These are phyloP conservation scores for Belonocnema kinseyi DNA, from an alignment of 1,140 invertebrate genomes.

Conservation along the genomic window DNA sequence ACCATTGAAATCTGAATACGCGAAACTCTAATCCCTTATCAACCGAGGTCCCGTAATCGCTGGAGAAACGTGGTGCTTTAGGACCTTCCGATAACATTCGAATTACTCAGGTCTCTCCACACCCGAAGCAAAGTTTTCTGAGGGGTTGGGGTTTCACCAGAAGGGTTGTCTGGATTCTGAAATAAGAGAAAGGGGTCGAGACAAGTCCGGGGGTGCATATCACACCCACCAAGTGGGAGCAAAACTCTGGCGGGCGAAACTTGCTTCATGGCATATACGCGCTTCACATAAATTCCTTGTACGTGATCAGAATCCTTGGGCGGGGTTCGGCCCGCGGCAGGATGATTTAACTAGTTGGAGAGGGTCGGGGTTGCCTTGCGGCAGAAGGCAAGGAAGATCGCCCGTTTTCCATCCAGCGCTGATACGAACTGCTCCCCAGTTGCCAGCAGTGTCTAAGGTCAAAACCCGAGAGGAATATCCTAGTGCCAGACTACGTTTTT, in stretches of 20 bases:
- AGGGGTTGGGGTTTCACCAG: neutral
- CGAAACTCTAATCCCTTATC: too few species aligned
- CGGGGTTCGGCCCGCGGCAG: conserved; percentile 45
- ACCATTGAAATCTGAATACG: too few species aligned
- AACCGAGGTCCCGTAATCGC: too few species aligned
- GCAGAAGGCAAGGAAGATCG: conserved; percentile 43
- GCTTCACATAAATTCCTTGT: conserved; percentile 49
- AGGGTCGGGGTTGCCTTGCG: conserved; percentile 40
- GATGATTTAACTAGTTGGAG: conserved; percentile 54
- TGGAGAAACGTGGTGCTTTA: neutral
- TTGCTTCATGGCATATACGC: conserved; percentile 38
- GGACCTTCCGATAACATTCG: neutral
- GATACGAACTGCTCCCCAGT: conserved; percentile 28
- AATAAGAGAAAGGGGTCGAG: conserved; percentile 30
- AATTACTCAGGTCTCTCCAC: neutral
- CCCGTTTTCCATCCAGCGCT: conserved; percentile 16
- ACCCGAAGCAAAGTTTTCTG: neutral
- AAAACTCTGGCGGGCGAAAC: conserved; percentile 34
- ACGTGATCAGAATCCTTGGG: conserved; percentile 50
- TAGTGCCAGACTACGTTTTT: neutral
- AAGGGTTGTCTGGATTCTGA: neutral
- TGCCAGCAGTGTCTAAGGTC: conserved; percentile 19
- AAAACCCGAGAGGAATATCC: conserved; percentile 19
- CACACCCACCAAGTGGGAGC: conserved; percentile 40
- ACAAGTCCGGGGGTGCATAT: conserved; percentile 47